A percentile compares a stretch with the other conserved stretches of the same genome.
phyloP scores from a whole-genome alignment of 2,797 vertebrate species.

The Philypnodon macrostomus region DNA sequence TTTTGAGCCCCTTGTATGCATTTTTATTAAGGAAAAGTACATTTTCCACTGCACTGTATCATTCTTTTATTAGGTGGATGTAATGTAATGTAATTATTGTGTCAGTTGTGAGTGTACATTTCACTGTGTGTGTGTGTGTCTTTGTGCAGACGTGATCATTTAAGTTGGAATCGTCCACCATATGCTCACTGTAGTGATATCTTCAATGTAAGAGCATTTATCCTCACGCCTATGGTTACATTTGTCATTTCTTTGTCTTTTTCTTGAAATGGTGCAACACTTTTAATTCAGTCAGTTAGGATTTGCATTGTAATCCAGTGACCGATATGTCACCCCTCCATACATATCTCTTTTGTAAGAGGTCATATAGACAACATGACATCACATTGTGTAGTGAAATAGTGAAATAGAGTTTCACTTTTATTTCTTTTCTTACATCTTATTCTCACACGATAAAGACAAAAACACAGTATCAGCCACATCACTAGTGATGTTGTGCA shows the following conservation, averaged over 20 bases:
- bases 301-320: slow-evolving; percentile 50
- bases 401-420: neutral
- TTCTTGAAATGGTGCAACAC: slow-evolving; percentile 45
- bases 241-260: slow-evolving; percentile 49
- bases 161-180: slow-evolving; percentile 16
- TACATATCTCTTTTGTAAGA: slow-evolving; percentile 15
- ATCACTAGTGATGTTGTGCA: no score
- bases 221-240: slow-evolving; percentile 47
- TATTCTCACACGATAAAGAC: neutral
- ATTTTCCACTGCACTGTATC: slow-evolving; percentile 67
- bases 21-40: slow-evolving; percentile 76
- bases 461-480: no score
- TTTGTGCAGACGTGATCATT: slow-evolving; percentile 22
- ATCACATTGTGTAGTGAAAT: neutral
- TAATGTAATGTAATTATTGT: slow-evolving; percentile 71
- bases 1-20: slow-evolving; percentile 77
- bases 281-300: slow-evolving; percentile 54
- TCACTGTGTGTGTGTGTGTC: slow-evolving; percentile 18
- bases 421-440: neutral
- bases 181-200: slow-evolving; percentile 22
- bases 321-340: slow-evolving; percentile 29
- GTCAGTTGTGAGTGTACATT: slow-evolving; percentile 27
- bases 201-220: slow-evolving; percentile 51
- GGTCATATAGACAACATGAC: neutral
- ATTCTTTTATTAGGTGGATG: slow-evolving; percentile 68